Evolutionary conservation across 23 tunicate species (phyloP).

Genomic region (Clavelina lepadiformis): DNA sequence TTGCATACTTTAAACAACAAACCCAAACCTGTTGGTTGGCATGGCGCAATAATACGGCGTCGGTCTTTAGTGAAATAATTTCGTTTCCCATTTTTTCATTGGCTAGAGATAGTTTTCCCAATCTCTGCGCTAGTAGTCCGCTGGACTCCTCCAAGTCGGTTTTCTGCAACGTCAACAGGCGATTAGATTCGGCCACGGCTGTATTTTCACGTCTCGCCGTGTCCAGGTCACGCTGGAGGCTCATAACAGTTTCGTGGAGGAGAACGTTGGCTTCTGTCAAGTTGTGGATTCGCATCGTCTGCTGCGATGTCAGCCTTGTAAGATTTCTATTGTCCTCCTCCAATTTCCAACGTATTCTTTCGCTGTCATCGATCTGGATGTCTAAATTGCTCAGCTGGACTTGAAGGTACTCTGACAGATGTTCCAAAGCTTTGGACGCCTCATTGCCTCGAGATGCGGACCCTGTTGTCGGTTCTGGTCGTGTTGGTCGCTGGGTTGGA

Average conservation of each 20-base stretch:
- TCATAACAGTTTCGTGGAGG: not conserved
- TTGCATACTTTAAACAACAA: too few species aligned
- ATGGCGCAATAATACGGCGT: too few species aligned
- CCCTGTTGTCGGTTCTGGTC: not conserved
- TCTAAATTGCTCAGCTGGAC: conserved; percentile 14
- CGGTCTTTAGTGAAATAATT: not conserved
- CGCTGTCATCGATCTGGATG: conserved; percentile 22
- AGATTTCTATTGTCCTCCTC: conserved; percentile 5
- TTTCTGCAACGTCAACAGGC: not conserved
- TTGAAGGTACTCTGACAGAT: conserved; percentile 20
- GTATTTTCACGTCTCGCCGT: not conserved
- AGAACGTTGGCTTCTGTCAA: not conserved
- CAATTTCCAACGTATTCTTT: not conserved
- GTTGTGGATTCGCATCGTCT: not conserved
- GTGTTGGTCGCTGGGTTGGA: not conserved
- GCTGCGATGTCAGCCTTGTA: not conserved
- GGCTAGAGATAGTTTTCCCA: not conserved
- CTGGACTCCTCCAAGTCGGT: not conserved
- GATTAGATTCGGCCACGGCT: not conserved
- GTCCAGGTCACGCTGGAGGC: not conserved
- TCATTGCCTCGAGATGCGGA: not conserved
- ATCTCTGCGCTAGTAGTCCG: not conserved
- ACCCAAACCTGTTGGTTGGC: too few species aligned
- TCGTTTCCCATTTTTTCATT: not conserved
- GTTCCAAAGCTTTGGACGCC: conserved; percentile 4